Conservation (phyloP, 35 echinoderm and acorn worm species). For the Stichopus chloronotus region DNA sequence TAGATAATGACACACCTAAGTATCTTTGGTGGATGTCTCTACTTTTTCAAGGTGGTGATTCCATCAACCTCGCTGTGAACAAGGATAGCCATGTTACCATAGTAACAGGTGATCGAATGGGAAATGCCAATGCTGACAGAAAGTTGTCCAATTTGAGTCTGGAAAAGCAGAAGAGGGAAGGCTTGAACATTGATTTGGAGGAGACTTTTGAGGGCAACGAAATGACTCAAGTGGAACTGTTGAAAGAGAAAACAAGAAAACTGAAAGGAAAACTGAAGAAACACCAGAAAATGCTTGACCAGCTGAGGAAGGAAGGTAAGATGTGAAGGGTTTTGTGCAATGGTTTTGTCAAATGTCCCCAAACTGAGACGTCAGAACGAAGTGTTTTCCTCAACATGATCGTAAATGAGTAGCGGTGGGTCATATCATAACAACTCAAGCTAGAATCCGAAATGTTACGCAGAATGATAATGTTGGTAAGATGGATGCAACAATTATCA, state of each 20-base stretch:
- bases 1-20: no score
- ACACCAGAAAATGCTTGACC: background rate
- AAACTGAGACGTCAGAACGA: no score
- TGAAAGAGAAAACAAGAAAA: conserved; percentile 1
- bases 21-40: no score
- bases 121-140: background rate
- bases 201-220: background rate
- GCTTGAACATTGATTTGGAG: background rate
- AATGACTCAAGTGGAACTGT: no score
- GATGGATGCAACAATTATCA: no score
- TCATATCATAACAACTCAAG: no score
- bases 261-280: conserved; percentile 16
- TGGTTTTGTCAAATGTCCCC: no score
- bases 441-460: no score
- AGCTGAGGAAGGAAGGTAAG: conserved; percentile 38
- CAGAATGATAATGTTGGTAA: no score
- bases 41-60: background rate
- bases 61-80: background rate
- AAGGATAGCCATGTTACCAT: background rate
- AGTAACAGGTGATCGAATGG: background rate
- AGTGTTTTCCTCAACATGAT: no score
- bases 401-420: no score
- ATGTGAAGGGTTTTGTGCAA: background rate
- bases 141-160: background rate
- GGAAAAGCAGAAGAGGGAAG: background rate